Percentiles rank a stretch among this genome's conserved stretches.
Evolutionary conservation across 2,797 vertebrate genomes (phyloP).

Genomic region (Cryptoprocta ferox): DNA sequence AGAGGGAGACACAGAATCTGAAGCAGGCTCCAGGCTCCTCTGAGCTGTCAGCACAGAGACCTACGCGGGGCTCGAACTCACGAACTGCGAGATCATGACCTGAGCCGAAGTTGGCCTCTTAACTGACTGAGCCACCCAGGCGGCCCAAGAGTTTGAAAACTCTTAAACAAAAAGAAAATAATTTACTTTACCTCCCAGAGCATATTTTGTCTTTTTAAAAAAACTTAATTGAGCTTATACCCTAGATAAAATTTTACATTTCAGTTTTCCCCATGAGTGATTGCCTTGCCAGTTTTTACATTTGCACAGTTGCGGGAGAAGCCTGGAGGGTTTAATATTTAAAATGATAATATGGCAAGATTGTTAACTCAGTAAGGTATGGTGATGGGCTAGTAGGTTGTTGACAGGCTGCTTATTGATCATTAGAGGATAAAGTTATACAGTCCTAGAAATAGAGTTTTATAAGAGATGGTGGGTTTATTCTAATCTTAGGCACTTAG

Average conservation of each 20-base stretch:
- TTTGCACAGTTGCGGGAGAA: background rate
- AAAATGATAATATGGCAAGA: background rate
- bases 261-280: background rate
- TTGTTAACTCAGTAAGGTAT: background rate
- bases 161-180: constrained; percentile 3
- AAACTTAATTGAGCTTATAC: background rate
- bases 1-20: too few relatives aligned
- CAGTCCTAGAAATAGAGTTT: background rate
- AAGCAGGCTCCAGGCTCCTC: too few relatives aligned
- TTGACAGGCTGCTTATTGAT: background rate
- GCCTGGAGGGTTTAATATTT: background rate
- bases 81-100: too few relatives aligned
- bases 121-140: too few relatives aligned
- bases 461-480: background rate
- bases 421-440: background rate
- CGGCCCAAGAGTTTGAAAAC: background rate
- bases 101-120: too few relatives aligned
- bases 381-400: background rate
- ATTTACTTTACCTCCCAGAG: background rate
- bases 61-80: too few relatives aligned
- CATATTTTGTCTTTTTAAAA: background rate
- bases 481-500: background rate
- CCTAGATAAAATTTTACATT: background rate
- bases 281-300: background rate
- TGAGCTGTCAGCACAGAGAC: too few relatives aligned